phyloP scores from a whole-genome alignment of 2,113 vertebrate species.

The Lepisosteus oculatus region DNA sequence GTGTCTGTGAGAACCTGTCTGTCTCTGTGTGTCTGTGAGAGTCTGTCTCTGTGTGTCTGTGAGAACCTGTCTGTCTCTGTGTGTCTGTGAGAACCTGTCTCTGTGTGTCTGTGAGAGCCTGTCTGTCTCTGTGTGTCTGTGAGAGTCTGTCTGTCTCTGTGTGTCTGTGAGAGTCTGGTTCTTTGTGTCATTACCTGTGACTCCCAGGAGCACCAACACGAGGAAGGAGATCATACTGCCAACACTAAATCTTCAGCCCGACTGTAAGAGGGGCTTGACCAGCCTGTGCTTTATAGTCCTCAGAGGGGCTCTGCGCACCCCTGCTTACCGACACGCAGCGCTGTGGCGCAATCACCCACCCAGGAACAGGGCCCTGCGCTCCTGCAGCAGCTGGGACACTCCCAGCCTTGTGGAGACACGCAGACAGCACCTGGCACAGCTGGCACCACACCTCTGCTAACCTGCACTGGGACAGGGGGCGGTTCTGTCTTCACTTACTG shows the following conservation, averaged over 20 bases:
- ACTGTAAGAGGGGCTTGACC: not conserved
- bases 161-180: constrained; percentile 3
- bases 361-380: too few species aligned
- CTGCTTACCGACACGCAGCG: too few species aligned
- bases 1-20: not conserved
- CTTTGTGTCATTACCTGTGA: constrained; percentile 51
- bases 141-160: not conserved
- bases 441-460: too few species aligned
- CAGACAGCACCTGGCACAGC: too few species aligned
- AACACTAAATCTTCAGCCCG: constrained; percentile 26
- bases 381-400: too few species aligned
- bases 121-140: not conserved
- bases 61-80: not conserved
- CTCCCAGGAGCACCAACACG: constrained; percentile 47
- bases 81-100: not conserved
- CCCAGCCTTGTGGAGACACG: too few species aligned
- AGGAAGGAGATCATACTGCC: constrained; percentile 50
- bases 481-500: too few species aligned
- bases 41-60: not conserved
- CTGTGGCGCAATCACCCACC: too few species aligned
- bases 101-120: not conserved
- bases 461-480: too few species aligned
- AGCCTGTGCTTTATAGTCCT: too few species aligned
- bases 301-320: too few species aligned
- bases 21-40: constrained; percentile 1